Evolutionary conservation across 2,797 vertebrate genomes (phyloP), one percentile per base, ranked within the genome.

Genomic region (Sphenopsis melanotis): DNA sequence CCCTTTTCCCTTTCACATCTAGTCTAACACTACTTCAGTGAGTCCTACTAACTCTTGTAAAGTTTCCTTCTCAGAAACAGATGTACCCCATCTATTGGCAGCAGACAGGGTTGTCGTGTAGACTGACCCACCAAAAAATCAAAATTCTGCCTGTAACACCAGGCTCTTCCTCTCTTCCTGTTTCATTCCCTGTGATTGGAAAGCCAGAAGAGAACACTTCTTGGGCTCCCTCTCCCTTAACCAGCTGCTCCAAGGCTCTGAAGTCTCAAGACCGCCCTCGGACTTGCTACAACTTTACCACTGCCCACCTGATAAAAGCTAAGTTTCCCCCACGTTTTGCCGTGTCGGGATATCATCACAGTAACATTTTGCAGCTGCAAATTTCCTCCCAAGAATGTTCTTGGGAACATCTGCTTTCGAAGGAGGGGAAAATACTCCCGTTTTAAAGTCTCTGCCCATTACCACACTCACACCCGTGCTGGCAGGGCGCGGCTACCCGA

Each of bases 311-410:
- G 14, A 53, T 1, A 27, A 32, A 50, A 76, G 30, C 60, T 1
- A 18, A 4, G 36, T 5, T 46, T 41, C 10, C 27, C 23, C 11
- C 5, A 3, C 12, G 4, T 19, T 50, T 4, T 15, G 11, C 72
- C 4, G 21, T 1, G 36, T 29, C 15, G 8, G 36, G 24, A 11
- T 34, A 15, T 3, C 53, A 30, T 7, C 66, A 6, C 39, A 5
- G 30, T 0, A 26, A 27, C 17, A 1, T 12, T 16, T 4, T 2
- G 3, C 42, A 49, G 3, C 29, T 7, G 50, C 37, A 10, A 3
- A n/a, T 14, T 6, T 17, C 32, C 44, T 10, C 53, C 22, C 42
- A 2, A 7, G 26, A n/a, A 72, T 8, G 15, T 15, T 41, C 39
- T 41, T 15, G 39, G 15, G 39, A 41, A 41, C 39, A 41, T 41